Evolutionary conservation across 2,113 vertebrate genomes (phyloP).

Genomic region (Gymnocephalus cernua): DNA sequence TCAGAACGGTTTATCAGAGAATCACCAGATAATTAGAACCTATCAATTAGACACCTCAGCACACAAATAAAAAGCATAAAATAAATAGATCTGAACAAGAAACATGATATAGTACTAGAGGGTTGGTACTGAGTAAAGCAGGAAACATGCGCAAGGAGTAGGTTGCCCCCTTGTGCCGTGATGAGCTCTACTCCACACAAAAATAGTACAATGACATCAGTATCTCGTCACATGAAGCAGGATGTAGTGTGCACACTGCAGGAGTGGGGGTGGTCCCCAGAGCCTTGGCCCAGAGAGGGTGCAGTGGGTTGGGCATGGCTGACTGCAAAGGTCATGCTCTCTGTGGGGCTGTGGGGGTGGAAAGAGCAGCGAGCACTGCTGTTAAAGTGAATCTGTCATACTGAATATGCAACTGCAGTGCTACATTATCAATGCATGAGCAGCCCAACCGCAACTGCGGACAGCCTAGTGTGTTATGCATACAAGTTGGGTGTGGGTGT

Average conservation of each 20-base stretch:
- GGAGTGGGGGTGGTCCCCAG: constrained; percentile 37
- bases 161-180: constrained; percentile 56
- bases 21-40: background rate
- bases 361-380: constrained; percentile 47
- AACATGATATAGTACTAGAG: background rate
- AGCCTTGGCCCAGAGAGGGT: constrained; percentile 44
- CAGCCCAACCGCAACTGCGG: constrained; percentile 36
- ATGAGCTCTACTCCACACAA: constrained; percentile 31
- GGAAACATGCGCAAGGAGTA: constrained; percentile 24
- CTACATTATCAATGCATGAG: constrained; percentile 64
- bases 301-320: constrained; percentile 52
- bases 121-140: background rate
- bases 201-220: constrained; percentile 44
- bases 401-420: constrained; percentile 68
- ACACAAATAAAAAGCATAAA: background rate
- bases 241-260: constrained; percentile 35
- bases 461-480: constrained; percentile 7
- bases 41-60: background rate
- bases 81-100: background rate
- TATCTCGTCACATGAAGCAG: constrained; percentile 37
- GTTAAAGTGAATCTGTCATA: constrained; percentile 53
- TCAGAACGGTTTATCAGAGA: background rate
- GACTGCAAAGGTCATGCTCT: constrained; percentile 72
- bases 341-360: constrained; percentile 60
- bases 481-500: background rate